Conservation (phyloP, 2,797 vertebrate species). For the Rhincodon typus region DNA sequence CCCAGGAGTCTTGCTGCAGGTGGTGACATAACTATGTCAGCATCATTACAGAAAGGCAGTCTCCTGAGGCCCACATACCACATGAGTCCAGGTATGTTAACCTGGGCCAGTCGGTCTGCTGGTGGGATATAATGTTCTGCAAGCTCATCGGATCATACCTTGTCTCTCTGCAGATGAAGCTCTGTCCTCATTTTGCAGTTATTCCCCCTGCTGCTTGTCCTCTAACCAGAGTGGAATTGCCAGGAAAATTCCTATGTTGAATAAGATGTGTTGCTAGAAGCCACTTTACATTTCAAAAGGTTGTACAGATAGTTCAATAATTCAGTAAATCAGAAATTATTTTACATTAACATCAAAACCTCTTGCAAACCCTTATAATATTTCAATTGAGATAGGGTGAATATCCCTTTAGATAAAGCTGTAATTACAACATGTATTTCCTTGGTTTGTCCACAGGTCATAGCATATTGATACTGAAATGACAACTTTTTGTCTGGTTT, state of each 20-base stretch:
- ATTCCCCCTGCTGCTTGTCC: background rate
- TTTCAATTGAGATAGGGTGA: background rate
- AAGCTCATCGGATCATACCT: background rate
- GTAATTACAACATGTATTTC: background rate
- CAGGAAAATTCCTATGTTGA: background rate
- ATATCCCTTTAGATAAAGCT: background rate
- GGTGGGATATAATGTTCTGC: background rate
- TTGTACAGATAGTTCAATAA: background rate
- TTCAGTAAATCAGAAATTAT: background rate
- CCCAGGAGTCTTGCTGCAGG: too few relatives aligned
- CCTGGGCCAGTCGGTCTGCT: background rate
- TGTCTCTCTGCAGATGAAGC: background rate
- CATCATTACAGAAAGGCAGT: background rate
- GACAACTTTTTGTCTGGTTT: too few relatives aligned
- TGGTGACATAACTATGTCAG: background rate
- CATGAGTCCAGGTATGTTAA: background rate
- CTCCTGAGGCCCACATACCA: background rate
- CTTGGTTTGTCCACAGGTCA: background rate
- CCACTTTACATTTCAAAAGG: background rate
- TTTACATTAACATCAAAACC: background rate
- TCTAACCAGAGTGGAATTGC: too few relatives aligned
- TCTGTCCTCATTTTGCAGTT: too few relatives aligned
- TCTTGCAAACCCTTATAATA: background rate
- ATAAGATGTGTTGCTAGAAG: background rate
- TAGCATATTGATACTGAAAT: too few relatives aligned